Evolutionary conservation across 2,888 invertebrate genomes (phyloP), one percentile per base, ranked within the genome.

Genomic region (Omphaloscelis lunosa): DNA sequence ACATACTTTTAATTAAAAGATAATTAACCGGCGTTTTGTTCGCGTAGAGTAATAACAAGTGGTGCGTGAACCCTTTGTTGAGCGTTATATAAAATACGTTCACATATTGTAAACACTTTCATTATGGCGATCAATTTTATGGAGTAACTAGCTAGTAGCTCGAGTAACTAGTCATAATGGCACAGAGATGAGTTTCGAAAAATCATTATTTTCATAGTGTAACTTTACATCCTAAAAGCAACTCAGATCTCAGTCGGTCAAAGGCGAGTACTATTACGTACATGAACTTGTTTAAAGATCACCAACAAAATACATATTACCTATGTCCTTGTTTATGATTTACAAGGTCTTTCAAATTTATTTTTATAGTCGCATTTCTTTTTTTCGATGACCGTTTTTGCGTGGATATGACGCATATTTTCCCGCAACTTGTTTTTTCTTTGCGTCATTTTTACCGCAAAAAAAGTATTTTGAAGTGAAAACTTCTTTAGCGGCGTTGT

Each of bases 1-100:
- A 79, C 69, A 68, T 61, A 75, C 62, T 77, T 79, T 79, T 79
- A 83, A 83, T 83, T 83, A 79, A 79, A 75, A 63, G 8, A 53
- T 75, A 73, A 83, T 84, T 84, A 84, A 70, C 51, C 27, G 29
- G 12, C 58, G 65, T 80, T 74, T 84, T 63, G 74, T 84, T 56
- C 84, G 56, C 61, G 20, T 27, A 5, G 63, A 39, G 48, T 72
- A 39, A 72, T 72, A 84, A 59, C 70, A 72, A 84, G 20, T 78
- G 66, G 58, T 8, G 81, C 75, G 75, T 78, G 51, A 72, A 72
- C 20, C 65, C 77, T 68, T 75, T 75, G 75, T 80, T 56, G 2
- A 1, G 20, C 15, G 17, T 23, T 20, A 56, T 58, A 61, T 70
- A 45, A 65, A 75, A 83, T 66, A 66, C 39, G 56, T 65, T 69